Evolutionary conservation across 2,797 vertebrate genomes (phyloP).

Genomic region (Pangasius sanitwongsei): DNA sequence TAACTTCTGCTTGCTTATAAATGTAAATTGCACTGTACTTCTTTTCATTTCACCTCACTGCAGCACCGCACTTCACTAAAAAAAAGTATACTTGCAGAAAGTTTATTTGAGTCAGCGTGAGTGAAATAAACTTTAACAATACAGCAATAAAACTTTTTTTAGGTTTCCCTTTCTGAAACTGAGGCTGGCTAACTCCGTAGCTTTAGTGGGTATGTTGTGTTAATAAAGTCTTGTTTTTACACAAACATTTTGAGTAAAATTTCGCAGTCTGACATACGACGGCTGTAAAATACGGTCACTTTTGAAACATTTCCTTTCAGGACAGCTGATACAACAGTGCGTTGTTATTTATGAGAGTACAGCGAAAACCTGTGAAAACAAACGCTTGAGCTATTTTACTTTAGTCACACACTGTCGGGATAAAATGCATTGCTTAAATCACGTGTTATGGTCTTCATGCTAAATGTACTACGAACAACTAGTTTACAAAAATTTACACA

Average conservation of each 20-base stretch:
- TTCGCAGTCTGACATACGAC: not conserved
- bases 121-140: not conserved
- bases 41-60: not conserved
- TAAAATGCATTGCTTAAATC: not conserved
- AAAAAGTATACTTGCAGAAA: not conserved
- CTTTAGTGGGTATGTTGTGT: not conserved
- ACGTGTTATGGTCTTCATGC: not conserved
- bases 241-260: not conserved
- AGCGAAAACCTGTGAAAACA: not conserved
- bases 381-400: not conserved
- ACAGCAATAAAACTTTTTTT: too few species aligned
- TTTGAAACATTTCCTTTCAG: not conserved
- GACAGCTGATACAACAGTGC: not conserved
- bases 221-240: not conserved
- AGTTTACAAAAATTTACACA: not conserved
- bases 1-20: not conserved
- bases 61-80: not conserved
- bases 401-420: not conserved
- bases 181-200: not conserved
- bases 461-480: not conserved
- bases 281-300: not conserved
- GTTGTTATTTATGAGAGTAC: not conserved
- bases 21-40: not conserved
- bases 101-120: not conserved
- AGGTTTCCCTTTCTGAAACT: not conserved